Conservation (phyloP, 2,797 vertebrate genomes). For the Eupleurogrammus muticus region DNA sequence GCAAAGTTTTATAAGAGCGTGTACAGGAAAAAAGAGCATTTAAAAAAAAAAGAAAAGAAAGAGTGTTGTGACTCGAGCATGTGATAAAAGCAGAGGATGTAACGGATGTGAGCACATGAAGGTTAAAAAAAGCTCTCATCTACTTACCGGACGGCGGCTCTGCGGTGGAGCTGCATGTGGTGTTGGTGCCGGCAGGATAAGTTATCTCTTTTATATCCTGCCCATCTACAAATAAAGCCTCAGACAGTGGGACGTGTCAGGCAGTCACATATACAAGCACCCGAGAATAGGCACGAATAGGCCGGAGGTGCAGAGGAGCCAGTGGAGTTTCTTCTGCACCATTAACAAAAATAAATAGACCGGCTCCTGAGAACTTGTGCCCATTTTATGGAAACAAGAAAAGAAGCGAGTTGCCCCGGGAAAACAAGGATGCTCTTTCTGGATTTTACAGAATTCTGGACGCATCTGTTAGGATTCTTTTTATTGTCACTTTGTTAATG, state of each 20-base stretch:
- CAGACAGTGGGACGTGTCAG: neutral
- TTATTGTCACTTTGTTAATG: too few relatives aligned
- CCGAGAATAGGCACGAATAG: neutral
- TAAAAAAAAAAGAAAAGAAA: neutral
- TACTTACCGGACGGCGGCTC: constrained; percentile 5
- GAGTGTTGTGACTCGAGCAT: neutral
- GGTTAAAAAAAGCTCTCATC: neutral
- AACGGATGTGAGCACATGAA: neutral
- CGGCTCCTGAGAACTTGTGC: constrained; percentile 20
- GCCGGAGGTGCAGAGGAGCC: neutral
- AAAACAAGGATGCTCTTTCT: neutral
- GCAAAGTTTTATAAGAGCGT: constrained; percentile 37
- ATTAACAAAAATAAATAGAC: neutral
- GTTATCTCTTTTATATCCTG: neutral
- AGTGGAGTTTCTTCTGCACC: neutral
- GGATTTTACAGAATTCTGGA: too few relatives aligned
- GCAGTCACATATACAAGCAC: neutral
- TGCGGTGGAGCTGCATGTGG: neutral
- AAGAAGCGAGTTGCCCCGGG: neutral
- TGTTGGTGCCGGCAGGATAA: neutral
- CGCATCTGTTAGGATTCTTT: too few relatives aligned
- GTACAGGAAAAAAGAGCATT: constrained; percentile 1
- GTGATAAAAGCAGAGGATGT: neutral
- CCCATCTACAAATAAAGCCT: neutral
- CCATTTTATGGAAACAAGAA: neutral